phyloP scores from a whole-genome alignment of 1,140 invertebrate species.

The Pogonomyrmex californicus region DNA sequence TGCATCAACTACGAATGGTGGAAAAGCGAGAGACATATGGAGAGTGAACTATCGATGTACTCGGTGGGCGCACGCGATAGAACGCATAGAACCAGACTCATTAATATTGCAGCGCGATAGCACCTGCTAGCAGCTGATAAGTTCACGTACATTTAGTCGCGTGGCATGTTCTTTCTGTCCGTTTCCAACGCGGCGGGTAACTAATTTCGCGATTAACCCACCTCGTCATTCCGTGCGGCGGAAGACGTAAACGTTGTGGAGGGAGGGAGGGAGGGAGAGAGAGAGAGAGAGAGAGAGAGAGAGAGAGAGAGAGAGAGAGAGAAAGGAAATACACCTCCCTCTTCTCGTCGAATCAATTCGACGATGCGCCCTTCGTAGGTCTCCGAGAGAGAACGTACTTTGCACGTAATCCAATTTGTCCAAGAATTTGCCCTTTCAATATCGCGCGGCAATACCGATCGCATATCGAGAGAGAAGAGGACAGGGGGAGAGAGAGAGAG shows the following conservation, averaged over 20 bases:
- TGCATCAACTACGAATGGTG: slow-evolving; percentile 2
- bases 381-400: neutral
- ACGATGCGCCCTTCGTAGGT: neutral
- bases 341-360: neutral
- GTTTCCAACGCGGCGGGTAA: slow-evolving; percentile 14
- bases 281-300: too few relatives aligned
- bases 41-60: slow-evolving; percentile 65
- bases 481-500: neutral
- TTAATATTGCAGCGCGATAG: slow-evolving; percentile 72
- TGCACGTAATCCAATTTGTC: slow-evolving; percentile 7
- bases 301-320: too few relatives aligned
- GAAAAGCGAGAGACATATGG: slow-evolving; percentile 42
- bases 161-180: slow-evolving; percentile 33
- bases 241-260: neutral
- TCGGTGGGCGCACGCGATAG: slow-evolving; percentile 66
- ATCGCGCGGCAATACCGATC: neutral
- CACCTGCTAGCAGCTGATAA: slow-evolving; percentile 75
- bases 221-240: neutral
- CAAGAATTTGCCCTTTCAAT: neutral
- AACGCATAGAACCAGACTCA: slow-evolving; percentile 68
- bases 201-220: slow-evolving; percentile 31
- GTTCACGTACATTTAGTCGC: slow-evolving; percentile 54
- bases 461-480: slow-evolving; percentile 17
- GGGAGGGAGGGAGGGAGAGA: too few relatives aligned
- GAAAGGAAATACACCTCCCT: too few relatives aligned